Evolutionary conservation across 2,888 invertebrate genomes (phyloP).

Genomic region (Synergus umbraculus): DNA sequence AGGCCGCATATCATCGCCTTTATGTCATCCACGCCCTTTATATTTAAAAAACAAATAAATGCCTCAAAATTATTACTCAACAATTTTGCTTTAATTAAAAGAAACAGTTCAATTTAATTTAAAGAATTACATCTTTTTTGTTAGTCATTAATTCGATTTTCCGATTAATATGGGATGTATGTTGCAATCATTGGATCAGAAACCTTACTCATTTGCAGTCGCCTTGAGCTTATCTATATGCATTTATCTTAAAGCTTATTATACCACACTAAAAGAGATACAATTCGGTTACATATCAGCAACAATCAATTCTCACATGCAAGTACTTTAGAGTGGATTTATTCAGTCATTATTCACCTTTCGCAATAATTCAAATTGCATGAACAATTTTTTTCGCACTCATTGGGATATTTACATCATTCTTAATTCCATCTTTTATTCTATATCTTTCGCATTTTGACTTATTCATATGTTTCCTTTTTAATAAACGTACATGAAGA

Average conservation of each 20-base stretch:
- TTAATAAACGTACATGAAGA: no score
- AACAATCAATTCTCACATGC: constrained; percentile 25
- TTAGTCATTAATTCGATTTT: neutral
- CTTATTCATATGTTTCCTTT: no score
- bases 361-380: constrained; percentile 24
- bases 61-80: neutral
- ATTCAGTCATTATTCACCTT: constrained; percentile 27
- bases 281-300: constrained; percentile 26
- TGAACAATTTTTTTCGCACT: constrained; percentile 11
- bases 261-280: constrained; percentile 10
- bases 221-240: constrained; percentile 15
- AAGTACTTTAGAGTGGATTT: constrained; percentile 22
- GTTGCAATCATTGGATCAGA: constrained; percentile 10
- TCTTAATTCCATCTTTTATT: neutral
- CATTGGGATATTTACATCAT: neutral
- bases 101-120: neutral
- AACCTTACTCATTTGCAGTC: constrained; percentile 9
- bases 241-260: constrained; percentile 21
- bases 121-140: neutral
- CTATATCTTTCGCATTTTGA: no score
- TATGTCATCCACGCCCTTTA: neutral
- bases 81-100: neutral
- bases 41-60: no score
- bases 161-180: constrained; percentile 9
- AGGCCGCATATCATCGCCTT: neutral